phyloP scores from a whole-genome alignment of 1,140 invertebrate genomes.

The Hyles vespertilio region DNA sequence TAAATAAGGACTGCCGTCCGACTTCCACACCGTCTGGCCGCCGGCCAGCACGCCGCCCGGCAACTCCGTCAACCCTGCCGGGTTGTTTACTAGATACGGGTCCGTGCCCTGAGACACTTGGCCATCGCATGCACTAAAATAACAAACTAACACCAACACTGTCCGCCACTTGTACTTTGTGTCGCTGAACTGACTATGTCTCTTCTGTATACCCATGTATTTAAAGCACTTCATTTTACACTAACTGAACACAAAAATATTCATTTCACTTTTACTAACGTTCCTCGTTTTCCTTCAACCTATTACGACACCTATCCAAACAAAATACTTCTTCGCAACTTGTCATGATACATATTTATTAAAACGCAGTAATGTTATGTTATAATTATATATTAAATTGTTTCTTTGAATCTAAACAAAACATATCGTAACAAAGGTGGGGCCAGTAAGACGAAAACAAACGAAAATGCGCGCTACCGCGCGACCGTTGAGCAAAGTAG shows the following conservation, averaged over 20 bases:
- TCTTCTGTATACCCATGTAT: constrained; percentile 64
- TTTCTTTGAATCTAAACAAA: constrained; percentile 38
- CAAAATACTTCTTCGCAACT: constrained; percentile 32
- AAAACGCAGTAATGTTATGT: constrained; percentile 14
- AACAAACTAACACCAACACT: constrained; percentile 43
- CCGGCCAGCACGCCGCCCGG: constrained; percentile 78
- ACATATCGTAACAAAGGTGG: constrained; percentile 62
- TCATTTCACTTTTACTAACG: constrained; percentile 56
- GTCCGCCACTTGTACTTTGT: constrained; percentile 76
- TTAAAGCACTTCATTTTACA: constrained; percentile 50
- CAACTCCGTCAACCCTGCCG: constrained; percentile 75
- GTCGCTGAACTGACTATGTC: constrained; percentile 72
- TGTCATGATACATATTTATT: constrained; percentile 18
- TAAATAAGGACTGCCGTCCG: constrained; percentile 84
- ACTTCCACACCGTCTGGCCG: constrained; percentile 75
- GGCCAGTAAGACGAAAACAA: constrained; percentile 49
- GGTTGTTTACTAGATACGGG: constrained; percentile 62
- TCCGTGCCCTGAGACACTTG: constrained; percentile 48
- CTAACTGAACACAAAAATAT: constrained; percentile 45
- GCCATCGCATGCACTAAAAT: constrained; percentile 42
- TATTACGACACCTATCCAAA: constrained; percentile 47
- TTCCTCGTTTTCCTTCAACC: constrained; percentile 31
- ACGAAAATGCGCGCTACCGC: constrained; percentile 57
- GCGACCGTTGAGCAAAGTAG: constrained; percentile 70
- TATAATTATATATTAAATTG: constrained; percentile 13